phyloP scores from a whole-genome alignment of 2,888 invertebrate genomes.

The Notodonta dromedarius region DNA sequence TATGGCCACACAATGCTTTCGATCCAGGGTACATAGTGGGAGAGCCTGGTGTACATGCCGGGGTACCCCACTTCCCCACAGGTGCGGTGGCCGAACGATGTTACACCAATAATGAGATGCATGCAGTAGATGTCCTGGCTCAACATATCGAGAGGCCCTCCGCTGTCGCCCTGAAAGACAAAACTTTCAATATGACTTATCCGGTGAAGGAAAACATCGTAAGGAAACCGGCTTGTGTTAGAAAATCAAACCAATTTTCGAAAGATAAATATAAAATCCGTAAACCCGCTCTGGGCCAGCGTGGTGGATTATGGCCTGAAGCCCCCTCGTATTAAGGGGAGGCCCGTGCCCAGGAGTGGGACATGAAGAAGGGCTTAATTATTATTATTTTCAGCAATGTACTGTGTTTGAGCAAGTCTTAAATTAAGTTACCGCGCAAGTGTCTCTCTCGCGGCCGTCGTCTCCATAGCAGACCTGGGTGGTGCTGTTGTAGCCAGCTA shows the following conservation, averaged over 20 bases:
- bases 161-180: slow-evolving; percentile 85
- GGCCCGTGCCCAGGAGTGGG: no score
- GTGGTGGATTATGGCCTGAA: no score
- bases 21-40: slow-evolving; percentile 78
- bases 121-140: slow-evolving; percentile 31
- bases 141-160: slow-evolving; percentile 82
- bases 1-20: slow-evolving; percentile 18
- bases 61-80: slow-evolving; percentile 67
- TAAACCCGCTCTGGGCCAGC: no score
- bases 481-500: slow-evolving; percentile 3
- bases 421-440: slow-evolving; percentile 3
- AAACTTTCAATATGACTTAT: neutral
- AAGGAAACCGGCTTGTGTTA: no score
- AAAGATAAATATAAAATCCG: no score
- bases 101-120: slow-evolving; percentile 77
- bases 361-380: no score
- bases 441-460: neutral
- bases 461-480: slow-evolving; percentile 12
- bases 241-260: no score
- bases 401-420: no score
- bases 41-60: slow-evolving; percentile 84
- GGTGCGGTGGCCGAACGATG: slow-evolving; percentile 66
- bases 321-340: no score
- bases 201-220: no score
- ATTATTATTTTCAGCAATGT: neutral